These are phyloP conservation scores for Ips nitidus DNA, from an alignment of 1,140 invertebrate genomes.

Conservation along the genomic window DNA sequence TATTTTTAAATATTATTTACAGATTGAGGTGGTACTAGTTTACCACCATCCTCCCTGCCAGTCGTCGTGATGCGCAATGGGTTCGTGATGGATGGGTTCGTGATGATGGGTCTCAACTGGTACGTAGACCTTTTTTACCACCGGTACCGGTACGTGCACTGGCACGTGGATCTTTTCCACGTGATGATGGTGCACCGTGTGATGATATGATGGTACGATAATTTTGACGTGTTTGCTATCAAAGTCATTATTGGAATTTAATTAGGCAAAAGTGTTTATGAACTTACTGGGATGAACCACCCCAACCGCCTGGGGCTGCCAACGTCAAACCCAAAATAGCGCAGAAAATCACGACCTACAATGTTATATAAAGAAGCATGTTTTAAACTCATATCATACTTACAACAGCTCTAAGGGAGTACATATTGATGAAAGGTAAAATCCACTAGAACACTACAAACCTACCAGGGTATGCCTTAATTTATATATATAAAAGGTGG, in stretches of 20 bases:
- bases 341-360: constrained; percentile 41
- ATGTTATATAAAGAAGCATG: background rate
- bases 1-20: no score
- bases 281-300: constrained; percentile 31
- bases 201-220: constrained; percentile 65
- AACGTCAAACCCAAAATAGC: constrained; percentile 37
- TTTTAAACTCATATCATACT: constrained; percentile 18
- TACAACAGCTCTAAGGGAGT: constrained; percentile 43
- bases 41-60: constrained; percentile 46
- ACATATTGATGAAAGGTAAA: constrained; percentile 30
- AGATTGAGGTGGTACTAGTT: background rate
- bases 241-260: constrained; percentile 14
- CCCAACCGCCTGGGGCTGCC: constrained; percentile 38
- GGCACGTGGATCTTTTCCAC: constrained; percentile 60
- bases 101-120: constrained; percentile 40
- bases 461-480: background rate
- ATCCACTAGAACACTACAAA: constrained; percentile 33
- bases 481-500: no score
- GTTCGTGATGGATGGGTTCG: constrained; percentile 34
- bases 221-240: constrained; percentile 61
- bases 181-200: constrained; percentile 68
- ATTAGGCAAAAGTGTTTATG: background rate
- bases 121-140: constrained; percentile 53
- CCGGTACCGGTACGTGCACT: constrained; percentile 44
- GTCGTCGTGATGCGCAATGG: constrained; percentile 22